These are phyloP conservation scores for Sterrhoptilus dennistouni DNA, from an alignment of 2,113 vertebrate genomes.

Conservation along the genomic window DNA sequence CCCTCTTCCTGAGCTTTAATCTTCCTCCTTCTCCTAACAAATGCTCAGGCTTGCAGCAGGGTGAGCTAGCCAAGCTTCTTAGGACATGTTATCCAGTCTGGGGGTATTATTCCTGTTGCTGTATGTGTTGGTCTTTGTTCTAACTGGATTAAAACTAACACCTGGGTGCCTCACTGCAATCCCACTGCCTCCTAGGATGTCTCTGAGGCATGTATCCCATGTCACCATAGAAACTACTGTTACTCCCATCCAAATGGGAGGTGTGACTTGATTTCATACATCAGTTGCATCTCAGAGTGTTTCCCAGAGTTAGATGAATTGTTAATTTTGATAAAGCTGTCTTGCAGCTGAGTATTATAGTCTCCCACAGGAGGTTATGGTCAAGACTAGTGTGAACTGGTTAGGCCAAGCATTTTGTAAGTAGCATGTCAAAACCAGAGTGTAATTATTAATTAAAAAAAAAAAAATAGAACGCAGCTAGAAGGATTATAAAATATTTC, in stretches of 20 bases:
- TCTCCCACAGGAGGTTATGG: neutral
- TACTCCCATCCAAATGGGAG: neutral
- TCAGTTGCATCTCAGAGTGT: neutral
- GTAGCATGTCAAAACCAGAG: neutral
- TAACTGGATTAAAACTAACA: neutral
- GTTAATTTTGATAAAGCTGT: neutral
- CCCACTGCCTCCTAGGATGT: neutral
- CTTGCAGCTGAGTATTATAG: neutral
- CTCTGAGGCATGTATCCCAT: neutral
- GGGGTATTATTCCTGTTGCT: neutral
- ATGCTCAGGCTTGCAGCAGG: neutral
- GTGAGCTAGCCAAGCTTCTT: neutral
- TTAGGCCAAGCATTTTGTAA: neutral
- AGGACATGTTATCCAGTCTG: neutral
- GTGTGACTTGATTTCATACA: neutral
- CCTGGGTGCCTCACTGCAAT: neutral
- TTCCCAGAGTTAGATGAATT: neutral
- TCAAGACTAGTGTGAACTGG: neutral
- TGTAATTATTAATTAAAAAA: neutral
- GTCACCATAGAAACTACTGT: neutral
- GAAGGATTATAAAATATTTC: neutral
- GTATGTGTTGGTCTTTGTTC: neutral
- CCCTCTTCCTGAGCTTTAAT: neutral
- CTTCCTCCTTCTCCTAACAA: neutral
- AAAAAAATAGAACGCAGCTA: neutral